phyloP scores from a whole-genome alignment of 2,797 vertebrate genomes.

The Periophthalmus magnuspinnatus region DNA sequence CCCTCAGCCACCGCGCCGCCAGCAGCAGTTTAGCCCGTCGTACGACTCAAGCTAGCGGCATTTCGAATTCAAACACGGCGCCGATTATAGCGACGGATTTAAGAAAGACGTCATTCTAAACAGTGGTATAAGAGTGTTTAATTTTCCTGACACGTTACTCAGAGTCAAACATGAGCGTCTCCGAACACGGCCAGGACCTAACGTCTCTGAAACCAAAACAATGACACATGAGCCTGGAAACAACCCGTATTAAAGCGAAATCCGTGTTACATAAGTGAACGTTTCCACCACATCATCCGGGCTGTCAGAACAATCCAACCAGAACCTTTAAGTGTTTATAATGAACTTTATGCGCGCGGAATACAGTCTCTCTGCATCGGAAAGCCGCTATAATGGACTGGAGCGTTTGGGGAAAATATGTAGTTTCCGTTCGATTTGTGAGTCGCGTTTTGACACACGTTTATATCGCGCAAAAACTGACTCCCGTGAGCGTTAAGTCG shows the following conservation, averaged over 20 bases:
- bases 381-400: no score
- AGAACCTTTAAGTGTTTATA: neutral
- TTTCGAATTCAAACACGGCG: neutral
- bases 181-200: neutral
- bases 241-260: neutral
- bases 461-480: no score
- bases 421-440: no score
- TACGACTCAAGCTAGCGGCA: no score
- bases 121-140: neutral
- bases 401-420: no score
- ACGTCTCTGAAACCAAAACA: neutral
- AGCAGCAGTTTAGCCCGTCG: no score
- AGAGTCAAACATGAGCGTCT: neutral
- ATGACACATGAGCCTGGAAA: neutral
- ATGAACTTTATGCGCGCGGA: no score
- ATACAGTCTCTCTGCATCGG: no score
- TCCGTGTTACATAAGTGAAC: neutral
- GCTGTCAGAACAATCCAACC: neutral
- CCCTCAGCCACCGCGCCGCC: no score
- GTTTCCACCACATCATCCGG: no score
- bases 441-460: no score
- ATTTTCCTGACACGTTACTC: neutral
- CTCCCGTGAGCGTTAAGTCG: no score
- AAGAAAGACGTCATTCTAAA: neutral
- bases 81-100: neutral